phyloP scores from a whole-genome alignment of 2,797 vertebrate genomes.

The Leptatherina wallacei region DNA sequence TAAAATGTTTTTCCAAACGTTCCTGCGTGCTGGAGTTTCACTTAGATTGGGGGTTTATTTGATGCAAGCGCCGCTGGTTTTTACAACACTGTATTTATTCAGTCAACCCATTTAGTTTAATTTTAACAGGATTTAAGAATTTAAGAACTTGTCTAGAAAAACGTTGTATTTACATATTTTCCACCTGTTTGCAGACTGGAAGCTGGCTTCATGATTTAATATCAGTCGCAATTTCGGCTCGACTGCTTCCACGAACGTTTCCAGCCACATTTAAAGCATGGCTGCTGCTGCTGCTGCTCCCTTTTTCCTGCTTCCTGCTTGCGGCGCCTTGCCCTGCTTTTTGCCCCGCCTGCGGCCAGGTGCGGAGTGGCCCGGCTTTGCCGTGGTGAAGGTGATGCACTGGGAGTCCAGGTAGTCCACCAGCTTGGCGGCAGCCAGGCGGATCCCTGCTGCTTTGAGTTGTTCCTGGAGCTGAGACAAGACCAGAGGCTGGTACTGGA shows the following conservation, averaged over 20 bases:
- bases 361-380: constrained; percentile 73
- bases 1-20: constrained; percentile 69
- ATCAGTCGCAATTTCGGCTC: background rate
- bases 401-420: constrained; percentile 92
- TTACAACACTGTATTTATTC: constrained; percentile 7
- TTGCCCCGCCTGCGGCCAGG: constrained; percentile 57
- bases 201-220: constrained; percentile 10
- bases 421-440: constrained; percentile 86
- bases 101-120: constrained; percentile 3
- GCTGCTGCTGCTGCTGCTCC: background rate
- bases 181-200: constrained; percentile 5
- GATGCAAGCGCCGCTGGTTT: background rate
- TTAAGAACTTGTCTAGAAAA: background rate
- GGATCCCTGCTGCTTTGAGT: constrained; percentile 88
- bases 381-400: constrained; percentile 93
- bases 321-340: constrained; percentile 32
- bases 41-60: background rate
- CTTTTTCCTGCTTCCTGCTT: constrained; percentile 24
- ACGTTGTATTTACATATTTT: constrained; percentile 2
- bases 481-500: constrained; percentile 92
- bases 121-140: constrained; percentile 36
- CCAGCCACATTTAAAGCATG: constrained; percentile 10
- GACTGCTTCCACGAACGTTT: background rate
- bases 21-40: constrained; percentile 24
- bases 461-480: constrained; percentile 85